Base-by-base conservation (phyloP, 64 coral and sea anemone genomes). In the Catalaphyllia jardinei region DNA sequence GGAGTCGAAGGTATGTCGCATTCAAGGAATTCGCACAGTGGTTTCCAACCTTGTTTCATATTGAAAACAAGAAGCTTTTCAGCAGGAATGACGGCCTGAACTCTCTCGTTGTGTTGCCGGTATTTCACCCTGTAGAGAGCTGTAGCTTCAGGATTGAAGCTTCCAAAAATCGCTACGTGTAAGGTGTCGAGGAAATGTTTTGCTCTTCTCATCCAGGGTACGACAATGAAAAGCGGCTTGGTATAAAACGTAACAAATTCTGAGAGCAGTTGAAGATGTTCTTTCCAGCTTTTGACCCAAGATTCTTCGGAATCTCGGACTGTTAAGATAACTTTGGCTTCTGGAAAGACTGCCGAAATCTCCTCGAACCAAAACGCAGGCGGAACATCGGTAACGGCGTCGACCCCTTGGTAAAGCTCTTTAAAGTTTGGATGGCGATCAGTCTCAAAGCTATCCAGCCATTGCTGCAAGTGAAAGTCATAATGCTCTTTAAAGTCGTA, bases 331-430 rank as follows among this genome's bases (percentile, higher is more conserved):
- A 80, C 78, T 19, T 80, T 80, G 78, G 78, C 46, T 55, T 80
- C 78, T 55, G 78, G 78, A 49, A 80, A 55, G 2, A 14, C 78
- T 22, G 46, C 57, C 25, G 57, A 46, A 61, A 80, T 80, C 78
- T 80, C 78, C 57, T 80, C 57, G 78, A 55, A 80, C 46, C 46
- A 52, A 55, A 80, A 55, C 7, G 46, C 78, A 55, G 78, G 49
- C 27, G 78, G 78, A 25, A 80, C 78, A 61, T 80, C 78, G 46
- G 78, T 80, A 17, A 80, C 42, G 19, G 78, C 78, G 78, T 80
- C 78, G 57, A 80, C 78, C 3, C 57, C 49, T 51, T 80, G 39
- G 39, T 80, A 80, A 7, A 80, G 55, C 31, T 80, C 78, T 80
- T 80, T 80, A 39, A 80, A 80, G 78, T 80, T 80, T 14, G 78